These are phyloP conservation scores for Molanna angustata DNA, from an alignment of 2,888 invertebrate species.

Conservation along the genomic window DNA sequence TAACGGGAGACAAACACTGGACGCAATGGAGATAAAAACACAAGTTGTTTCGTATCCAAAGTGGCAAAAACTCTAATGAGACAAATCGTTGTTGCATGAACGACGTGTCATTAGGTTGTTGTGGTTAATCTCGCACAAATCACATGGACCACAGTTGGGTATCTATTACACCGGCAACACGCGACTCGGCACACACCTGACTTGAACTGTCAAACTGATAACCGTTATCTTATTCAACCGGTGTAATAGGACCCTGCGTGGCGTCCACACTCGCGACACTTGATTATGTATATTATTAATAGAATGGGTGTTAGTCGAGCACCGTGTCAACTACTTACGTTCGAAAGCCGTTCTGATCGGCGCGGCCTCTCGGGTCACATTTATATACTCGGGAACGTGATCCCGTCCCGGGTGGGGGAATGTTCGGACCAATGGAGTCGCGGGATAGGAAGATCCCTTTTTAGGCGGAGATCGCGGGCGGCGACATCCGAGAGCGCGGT, in stretches of 20 bases:
- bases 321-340: constrained; percentile 69
- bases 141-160: constrained; percentile 18
- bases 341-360: constrained; percentile 96
- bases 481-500: constrained; percentile 30
- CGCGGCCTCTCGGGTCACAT: constrained; percentile 65
- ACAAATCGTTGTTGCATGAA: constrained; percentile 7
- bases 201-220: constrained; percentile 18
- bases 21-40: no score
- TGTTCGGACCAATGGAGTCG: constrained; percentile 44
- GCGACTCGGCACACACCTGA: constrained; percentile 2
- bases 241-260: constrained; percentile 28
- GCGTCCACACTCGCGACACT: constrained; percentile 30
- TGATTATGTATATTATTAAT: constrained; percentile 20
- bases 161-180: constrained; percentile 22
- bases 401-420: constrained; percentile 55
- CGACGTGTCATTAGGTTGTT: constrained; percentile 8
- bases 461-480: constrained; percentile 53
- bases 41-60: no score
- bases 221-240: constrained; percentile 8
- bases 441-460: constrained; percentile 58
- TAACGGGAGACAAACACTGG: no score
- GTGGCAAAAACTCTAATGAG: no score
- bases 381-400: constrained; percentile 83
- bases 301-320: constrained; percentile 23
- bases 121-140: constrained; percentile 21